Percentiles rank a stretch among this genome's conserved stretches.
Evolutionary conservation across 1,140 invertebrate genomes (phyloP).

Genomic region (Ditylenchus dipsaci): DNA sequence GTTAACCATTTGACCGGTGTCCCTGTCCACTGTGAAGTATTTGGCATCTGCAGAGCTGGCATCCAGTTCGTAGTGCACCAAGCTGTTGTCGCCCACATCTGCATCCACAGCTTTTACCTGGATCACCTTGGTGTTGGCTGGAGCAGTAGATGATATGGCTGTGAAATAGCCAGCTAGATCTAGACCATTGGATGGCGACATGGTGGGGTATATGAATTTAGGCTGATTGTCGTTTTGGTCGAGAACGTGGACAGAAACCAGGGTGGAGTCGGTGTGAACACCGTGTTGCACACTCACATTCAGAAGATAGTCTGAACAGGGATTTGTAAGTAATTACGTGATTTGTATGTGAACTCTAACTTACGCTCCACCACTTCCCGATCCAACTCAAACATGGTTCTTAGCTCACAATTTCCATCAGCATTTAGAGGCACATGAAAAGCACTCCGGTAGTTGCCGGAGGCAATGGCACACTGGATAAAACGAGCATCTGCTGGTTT

Average conservation of each 20-base stretch:
- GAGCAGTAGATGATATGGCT: neutral
- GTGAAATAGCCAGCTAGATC: neutral
- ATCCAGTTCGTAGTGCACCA: constrained; percentile 51
- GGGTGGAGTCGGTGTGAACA: constrained; percentile 41
- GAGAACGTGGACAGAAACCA: constrained; percentile 35
- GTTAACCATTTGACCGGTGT: constrained; percentile 43
- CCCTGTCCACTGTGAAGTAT: constrained; percentile 45
- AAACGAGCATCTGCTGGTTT: constrained; percentile 54
- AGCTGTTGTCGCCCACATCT: constrained; percentile 27
- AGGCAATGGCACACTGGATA: constrained; percentile 51
- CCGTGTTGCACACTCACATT: constrained; percentile 52
- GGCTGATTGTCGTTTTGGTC: constrained; percentile 43
- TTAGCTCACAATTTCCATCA: constrained; percentile 53
- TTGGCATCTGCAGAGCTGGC: constrained; percentile 40
- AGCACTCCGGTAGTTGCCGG: constrained; percentile 49
- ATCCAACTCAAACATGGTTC: constrained; percentile 51
- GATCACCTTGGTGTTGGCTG: neutral
- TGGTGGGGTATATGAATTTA: constrained; percentile 36
- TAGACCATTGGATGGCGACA: neutral
- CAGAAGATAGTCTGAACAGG: constrained; percentile 37
- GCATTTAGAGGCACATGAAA: constrained; percentile 29
- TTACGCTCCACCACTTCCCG: constrained; percentile 43
- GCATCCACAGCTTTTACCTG: constrained; percentile 48
- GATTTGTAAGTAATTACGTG: too few species aligned
- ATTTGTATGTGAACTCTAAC: too few species aligned